Conservation (phyloP, 1,140 invertebrate genomes). For the Magallana ariakensis region DNA sequence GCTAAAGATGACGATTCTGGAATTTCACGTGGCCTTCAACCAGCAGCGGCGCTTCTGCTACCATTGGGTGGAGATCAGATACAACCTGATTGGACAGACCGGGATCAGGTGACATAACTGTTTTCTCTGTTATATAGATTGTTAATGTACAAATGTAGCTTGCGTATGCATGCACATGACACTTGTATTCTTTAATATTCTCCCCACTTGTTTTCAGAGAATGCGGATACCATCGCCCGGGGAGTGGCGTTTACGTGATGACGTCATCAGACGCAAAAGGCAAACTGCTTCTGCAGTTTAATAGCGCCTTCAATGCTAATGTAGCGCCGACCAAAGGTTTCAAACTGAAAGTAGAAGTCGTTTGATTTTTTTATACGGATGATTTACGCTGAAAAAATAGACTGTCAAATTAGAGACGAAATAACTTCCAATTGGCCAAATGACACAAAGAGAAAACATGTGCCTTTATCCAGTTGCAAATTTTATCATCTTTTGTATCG, state of each 20-base stretch:
- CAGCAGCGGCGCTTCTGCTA: slow-evolving; percentile 27
- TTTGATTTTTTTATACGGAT: not conserved
- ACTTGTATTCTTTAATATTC: too few relatives aligned
- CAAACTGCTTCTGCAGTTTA: not conserved
- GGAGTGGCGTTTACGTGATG: not conserved
- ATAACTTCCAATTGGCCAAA: too few relatives aligned
- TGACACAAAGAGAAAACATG: too few relatives aligned
- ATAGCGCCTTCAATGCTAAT: slow-evolving; percentile 2
- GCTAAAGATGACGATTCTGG: slow-evolving; percentile 22
- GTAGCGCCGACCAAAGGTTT: slow-evolving; percentile 1
- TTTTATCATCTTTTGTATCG: too few relatives aligned
- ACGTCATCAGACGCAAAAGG: slow-evolving; percentile 17
- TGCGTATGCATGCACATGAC: too few relatives aligned
- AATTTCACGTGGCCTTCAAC: slow-evolving; percentile 24
- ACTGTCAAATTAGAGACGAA: too few relatives aligned
- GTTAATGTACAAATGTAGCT: too few relatives aligned
- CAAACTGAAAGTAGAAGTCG: slow-evolving; percentile 21
- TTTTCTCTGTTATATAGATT: too few relatives aligned
- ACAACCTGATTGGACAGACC: slow-evolving; percentile 56
- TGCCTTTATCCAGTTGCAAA: too few relatives aligned
- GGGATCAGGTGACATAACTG: slow-evolving; percentile 1
- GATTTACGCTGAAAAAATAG: too few relatives aligned
- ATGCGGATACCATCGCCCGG: not conserved
- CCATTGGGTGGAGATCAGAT: slow-evolving; percentile 57
- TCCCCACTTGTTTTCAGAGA: not conserved